phyloP scores from a whole-genome alignment of 2,113 vertebrate species.

The Chaetodon trifascialis region DNA sequence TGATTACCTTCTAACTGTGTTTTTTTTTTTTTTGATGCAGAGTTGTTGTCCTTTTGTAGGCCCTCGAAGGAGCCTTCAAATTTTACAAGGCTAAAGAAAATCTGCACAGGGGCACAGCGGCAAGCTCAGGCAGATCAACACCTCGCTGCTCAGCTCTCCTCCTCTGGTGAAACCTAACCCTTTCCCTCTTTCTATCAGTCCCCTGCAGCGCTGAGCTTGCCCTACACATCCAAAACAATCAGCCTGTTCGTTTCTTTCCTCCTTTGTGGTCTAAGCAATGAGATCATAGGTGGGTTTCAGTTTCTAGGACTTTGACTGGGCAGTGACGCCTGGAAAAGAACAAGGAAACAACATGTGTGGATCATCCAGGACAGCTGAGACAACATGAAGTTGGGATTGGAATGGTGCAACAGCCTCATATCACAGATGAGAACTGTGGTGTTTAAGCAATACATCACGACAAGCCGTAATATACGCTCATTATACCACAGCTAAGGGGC shows the following conservation, averaged over 20 bases:
- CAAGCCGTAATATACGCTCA: too few species aligned
- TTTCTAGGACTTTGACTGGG: neutral
- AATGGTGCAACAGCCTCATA: neutral
- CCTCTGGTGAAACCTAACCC: slow-evolving; percentile 27
- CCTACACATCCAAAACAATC: slow-evolving; percentile 9
- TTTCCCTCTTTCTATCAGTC: slow-evolving; percentile 3
- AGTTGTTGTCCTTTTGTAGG: neutral
- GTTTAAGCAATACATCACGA: too few species aligned
- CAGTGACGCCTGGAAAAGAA: neutral
- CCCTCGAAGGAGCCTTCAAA: neutral
- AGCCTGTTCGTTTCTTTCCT: neutral
- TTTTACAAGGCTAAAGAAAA: neutral
- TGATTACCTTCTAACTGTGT: slow-evolving; percentile 14
- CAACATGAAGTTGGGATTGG: neutral
- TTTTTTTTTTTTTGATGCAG: neutral
- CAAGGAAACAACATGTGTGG: neutral
- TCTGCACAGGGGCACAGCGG: neutral
- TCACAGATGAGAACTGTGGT: slow-evolving; percentile 21
- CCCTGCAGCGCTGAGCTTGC: slow-evolving; percentile 18
- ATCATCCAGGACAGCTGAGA: slow-evolving; percentile 8
- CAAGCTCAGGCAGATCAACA: slow-evolving; percentile 29
- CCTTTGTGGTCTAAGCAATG: slow-evolving; percentile 13
- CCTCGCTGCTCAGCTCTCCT: slow-evolving; percentile 18
- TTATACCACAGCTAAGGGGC: too few species aligned
- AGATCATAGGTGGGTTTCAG: slow-evolving; percentile 30